Evolutionary conservation across 2,113 vertebrate genomes (phyloP).

Genomic region (Chaetura pelagica): DNA sequence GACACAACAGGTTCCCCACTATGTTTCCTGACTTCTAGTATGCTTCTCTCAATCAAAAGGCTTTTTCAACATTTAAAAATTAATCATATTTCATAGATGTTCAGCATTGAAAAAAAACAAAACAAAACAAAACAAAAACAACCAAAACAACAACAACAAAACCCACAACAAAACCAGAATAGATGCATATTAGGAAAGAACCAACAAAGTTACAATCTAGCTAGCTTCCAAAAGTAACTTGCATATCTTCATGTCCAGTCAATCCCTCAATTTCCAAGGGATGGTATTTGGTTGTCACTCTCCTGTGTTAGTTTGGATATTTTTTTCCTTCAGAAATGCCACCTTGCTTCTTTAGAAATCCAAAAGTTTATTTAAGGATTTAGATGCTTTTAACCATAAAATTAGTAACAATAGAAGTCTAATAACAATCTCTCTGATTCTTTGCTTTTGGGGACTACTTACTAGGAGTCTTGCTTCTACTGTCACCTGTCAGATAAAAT

Average conservation of each 20-base stretch:
- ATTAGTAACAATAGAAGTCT: not conserved
- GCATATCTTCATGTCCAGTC: not conserved
- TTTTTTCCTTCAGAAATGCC: not conserved
- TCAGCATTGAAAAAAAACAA: not conserved
- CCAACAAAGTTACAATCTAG: rapidly evolving
- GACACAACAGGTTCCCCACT: not conserved
- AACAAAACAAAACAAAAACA: too few species aligned
- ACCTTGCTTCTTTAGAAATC: not conserved
- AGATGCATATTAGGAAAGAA: not conserved
- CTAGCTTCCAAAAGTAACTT: not conserved
- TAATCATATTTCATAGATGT: not conserved
- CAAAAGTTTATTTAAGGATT: not conserved
- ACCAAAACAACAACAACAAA: too few species aligned
- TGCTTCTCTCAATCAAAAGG: not conserved
- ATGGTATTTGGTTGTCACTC: not conserved
- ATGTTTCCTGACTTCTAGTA: not conserved
- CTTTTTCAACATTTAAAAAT: not conserved
- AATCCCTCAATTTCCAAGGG: not conserved
- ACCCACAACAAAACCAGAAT: rapidly evolving
- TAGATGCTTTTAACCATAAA: not conserved
- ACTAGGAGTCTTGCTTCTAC: not conserved
- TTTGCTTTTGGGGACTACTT: not conserved
- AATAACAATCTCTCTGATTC: not conserved
- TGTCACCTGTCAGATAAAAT: not conserved
- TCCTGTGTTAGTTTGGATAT: not conserved